Evolutionary conservation across 2,888 invertebrate genomes (phyloP).

Genomic region (Apocheima hispidaria): DNA sequence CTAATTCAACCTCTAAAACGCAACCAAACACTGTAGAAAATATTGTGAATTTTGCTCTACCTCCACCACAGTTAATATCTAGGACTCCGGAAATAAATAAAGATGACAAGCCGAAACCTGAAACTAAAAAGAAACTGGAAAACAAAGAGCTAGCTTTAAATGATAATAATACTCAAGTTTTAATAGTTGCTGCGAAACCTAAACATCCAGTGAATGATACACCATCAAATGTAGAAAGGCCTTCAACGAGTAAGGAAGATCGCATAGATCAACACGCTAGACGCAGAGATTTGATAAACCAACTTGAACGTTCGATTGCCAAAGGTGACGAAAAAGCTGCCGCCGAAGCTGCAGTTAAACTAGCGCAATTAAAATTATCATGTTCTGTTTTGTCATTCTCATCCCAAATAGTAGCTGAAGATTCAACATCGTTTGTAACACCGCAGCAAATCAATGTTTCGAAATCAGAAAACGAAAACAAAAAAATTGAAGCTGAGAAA

Average conservation of each 20-base stretch:
- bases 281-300: slow-evolving; percentile 85
- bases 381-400: slow-evolving; percentile 88
- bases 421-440: slow-evolving; percentile 42
- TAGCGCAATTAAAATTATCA: slow-evolving; percentile 91
- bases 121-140: slow-evolving; percentile 26
- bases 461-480: slow-evolving; percentile 18
- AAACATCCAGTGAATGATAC: neutral
- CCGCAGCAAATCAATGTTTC: slow-evolving; percentile 11
- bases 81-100: neutral
- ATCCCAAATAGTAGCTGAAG: slow-evolving; percentile 71
- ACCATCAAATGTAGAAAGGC: neutral
- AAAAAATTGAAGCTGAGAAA: slow-evolving; percentile 23
- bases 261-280: slow-evolving; percentile 62
- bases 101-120: slow-evolving; percentile 16
- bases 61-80: slow-evolving; percentile 11
- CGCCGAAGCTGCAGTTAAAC: slow-evolving; percentile 90
- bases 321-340: slow-evolving; percentile 91
- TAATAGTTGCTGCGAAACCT: slow-evolving; percentile 1
- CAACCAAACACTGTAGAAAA: slow-evolving; percentile 11
- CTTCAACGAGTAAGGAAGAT: slow-evolving; percentile 17
- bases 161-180: slow-evolving; percentile 23
- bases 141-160: slow-evolving; percentile 21
- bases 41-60: slow-evolving; percentile 4
- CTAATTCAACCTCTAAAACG: slow-evolving; percentile 2
- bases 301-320: slow-evolving; percentile 92